A percentile compares a stretch with the other conserved stretches of the same genome.
Evolutionary conservation across 2,113 vertebrate species (phyloP).

Genomic region (Acanthisitta chloris): DNA sequence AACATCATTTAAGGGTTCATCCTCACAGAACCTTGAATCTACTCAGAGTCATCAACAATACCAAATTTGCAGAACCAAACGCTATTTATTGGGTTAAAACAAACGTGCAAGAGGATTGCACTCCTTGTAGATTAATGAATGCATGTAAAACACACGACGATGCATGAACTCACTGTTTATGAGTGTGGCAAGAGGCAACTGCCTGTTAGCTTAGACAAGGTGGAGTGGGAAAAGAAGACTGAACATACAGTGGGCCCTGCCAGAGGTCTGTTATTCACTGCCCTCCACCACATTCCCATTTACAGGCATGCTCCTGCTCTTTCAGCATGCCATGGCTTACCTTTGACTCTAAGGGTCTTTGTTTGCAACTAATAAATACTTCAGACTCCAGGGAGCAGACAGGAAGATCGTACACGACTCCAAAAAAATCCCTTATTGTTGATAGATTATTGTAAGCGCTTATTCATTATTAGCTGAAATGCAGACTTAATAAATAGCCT

Average conservation of each 20-base stretch:
- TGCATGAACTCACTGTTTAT: neutral
- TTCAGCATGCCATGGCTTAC: conserved; percentile 47
- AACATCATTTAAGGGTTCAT: neutral
- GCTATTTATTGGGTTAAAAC: neutral
- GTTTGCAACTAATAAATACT: conserved; percentile 73
- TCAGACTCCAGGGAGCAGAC: conserved; percentile 29
- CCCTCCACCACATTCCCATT: neutral
- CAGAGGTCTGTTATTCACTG: neutral
- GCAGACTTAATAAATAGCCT: conserved; percentile 64
- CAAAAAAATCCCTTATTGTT: conserved; percentile 52
- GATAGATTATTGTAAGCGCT: conserved; percentile 63
- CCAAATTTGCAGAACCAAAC: neutral
- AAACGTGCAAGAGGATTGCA: neutral
- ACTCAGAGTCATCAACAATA: neutral
- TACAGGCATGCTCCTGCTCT: neutral
- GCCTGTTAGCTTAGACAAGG: neutral
- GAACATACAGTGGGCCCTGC: neutral
- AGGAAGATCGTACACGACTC: conserved; percentile 68
- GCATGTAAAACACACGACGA: neutral
- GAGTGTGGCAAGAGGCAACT: neutral
- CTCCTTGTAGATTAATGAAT: neutral
- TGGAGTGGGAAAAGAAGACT: neutral
- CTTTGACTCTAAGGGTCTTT: conserved; percentile 72
- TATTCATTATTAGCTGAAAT: conserved; percentile 63
- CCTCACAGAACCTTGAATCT: neutral